Percentiles rank a stretch among this genome's conserved stretches.
phyloP scores from a whole-genome alignment of 2,113 vertebrate species.

The Caretta caretta region DNA sequence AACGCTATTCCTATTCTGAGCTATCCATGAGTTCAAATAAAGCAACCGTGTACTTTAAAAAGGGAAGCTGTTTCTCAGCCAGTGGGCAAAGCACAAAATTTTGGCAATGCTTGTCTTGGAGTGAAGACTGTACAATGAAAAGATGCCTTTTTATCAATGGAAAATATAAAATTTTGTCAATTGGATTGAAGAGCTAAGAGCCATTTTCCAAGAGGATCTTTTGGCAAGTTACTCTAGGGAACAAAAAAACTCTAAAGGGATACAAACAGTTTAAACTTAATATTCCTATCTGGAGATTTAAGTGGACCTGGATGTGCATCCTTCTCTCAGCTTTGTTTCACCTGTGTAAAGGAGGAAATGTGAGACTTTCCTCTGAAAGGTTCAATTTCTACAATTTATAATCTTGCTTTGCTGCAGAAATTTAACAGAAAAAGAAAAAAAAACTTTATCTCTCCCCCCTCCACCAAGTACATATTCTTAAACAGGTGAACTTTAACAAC shows the following conservation, averaged over 20 bases:
- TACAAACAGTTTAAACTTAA: background rate
- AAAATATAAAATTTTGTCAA: background rate
- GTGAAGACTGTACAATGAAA: too few relatives aligned
- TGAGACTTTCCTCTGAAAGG: rapidly evolving
- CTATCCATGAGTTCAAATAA: background rate
- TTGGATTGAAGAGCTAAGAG: background rate
- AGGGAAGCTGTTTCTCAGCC: background rate
- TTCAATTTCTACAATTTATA: background rate
- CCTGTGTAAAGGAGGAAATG: background rate
- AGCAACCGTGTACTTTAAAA: background rate
- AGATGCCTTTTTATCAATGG: background rate
- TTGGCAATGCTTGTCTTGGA: too few relatives aligned
- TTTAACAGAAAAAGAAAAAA: background rate
- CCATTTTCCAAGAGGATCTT: background rate
- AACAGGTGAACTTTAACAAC: conserved; percentile 3
- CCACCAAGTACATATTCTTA: background rate
- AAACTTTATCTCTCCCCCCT: background rate
- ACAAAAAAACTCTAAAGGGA: background rate
- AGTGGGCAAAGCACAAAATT: background rate
- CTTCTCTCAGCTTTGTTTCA: rapidly evolving
- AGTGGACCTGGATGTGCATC: background rate
- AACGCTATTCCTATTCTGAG: background rate
- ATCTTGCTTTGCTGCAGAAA: background rate
- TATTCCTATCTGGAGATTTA: background rate
- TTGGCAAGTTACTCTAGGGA: background rate